Evolutionary conservation across 2,113 vertebrate species (phyloP), one percentile per base, ranked within the genome.

Genomic region (Argyrosomus japonicus): DNA sequence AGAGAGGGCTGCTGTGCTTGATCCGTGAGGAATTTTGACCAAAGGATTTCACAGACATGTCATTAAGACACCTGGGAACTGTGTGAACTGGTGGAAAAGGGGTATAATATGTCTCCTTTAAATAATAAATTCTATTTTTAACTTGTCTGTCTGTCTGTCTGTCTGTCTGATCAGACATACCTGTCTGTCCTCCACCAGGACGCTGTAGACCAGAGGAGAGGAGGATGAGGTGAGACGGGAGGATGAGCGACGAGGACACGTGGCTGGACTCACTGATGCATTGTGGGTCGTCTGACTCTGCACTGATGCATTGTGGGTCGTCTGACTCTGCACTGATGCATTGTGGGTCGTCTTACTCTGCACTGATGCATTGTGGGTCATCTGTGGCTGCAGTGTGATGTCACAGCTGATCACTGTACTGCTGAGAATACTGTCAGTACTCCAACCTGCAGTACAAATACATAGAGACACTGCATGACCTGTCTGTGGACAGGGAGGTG

Each of bases 151-250:
- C 25, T 27, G 25, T 27, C 2, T 27, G 25, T 27, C 6, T 36
- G 32, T 36, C 32, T 36, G 32, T 36, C 32, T 36, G 18, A 40
- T 45, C 7, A 54, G 12, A 62, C 45, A 8, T 69, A 94, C 93
- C 90, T 88, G 74, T 19, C 51, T 63, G 65, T 94, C 89, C 53
- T 95, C 93, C 82, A 95, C 93, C 71, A 91, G 75, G 80, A 96
- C 43, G 56, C 93, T 95, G 86, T 95, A 95, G 14, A 94, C 93
- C 68, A 93, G 57, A 5, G 92, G 83, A 9, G 93, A 77, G 12
- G 93, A 68, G 1, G 65, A 60, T 6, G 32, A 36, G 32, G 32
- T 36, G 32, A 36, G 32, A 36, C 32, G 32, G 13, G 76, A 64
- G 47, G 68, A 70, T 6, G 70, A 53, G 43, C 13, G 27, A 15